These are phyloP conservation scores for Rhingia campestris DNA, from an alignment of 2,888 invertebrate genomes.

Conservation along the genomic window DNA sequence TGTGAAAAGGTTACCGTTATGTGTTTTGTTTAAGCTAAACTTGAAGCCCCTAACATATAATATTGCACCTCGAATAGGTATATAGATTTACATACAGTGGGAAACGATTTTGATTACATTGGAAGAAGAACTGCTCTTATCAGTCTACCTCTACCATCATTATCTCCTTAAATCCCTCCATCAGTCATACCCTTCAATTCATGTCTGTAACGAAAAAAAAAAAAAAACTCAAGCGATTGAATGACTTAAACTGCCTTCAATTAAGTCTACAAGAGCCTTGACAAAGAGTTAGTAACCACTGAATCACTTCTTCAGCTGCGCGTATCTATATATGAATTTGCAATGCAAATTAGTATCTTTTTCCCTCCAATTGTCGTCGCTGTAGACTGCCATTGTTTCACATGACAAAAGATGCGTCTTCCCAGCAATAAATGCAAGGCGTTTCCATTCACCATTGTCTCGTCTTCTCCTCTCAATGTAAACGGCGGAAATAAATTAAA, in stretches of 20 bases:
- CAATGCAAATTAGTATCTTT: constrained; percentile 58
- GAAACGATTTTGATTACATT: too few species aligned
- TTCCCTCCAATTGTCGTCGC: background rate
- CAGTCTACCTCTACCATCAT: too few species aligned
- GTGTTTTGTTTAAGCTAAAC: too few species aligned
- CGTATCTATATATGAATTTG: constrained; percentile 32
- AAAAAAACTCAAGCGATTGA: constrained; percentile 25
- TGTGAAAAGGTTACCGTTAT: too few species aligned
- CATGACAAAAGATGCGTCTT: constrained; percentile 33
- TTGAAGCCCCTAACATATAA: too few species aligned
- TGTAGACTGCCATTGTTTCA: constrained; percentile 26
- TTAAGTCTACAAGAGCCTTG: constrained; percentile 43
- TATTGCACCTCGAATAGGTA: too few species aligned
- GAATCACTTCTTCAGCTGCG: constrained; percentile 19
- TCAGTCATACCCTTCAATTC: too few species aligned
- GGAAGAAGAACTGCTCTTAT: too few species aligned
- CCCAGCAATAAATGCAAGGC: constrained; percentile 28
- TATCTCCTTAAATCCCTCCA: background rate
- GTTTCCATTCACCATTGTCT: constrained; percentile 36
- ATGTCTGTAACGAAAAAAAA: too few species aligned
- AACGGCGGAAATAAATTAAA: constrained; percentile 63
- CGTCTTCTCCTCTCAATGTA: background rate
- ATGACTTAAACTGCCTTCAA: constrained; percentile 36
- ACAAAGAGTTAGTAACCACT: constrained; percentile 32
- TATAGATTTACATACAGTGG: too few species aligned